Evolutionary conservation across 2,888 invertebrate species (phyloP).

Genomic region (Sussaba pulchella): DNA sequence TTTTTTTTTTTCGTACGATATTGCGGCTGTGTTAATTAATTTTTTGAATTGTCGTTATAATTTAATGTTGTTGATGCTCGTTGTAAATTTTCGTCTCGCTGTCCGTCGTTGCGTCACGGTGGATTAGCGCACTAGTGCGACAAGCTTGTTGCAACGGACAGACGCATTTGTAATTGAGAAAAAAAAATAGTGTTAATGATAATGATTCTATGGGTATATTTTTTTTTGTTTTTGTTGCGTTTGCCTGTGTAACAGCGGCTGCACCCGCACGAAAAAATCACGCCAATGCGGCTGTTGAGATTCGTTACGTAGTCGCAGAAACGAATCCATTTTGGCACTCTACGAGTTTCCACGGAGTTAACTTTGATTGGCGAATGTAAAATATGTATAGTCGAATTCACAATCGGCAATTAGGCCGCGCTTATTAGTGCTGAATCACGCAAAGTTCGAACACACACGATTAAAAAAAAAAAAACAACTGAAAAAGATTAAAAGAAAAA

Average conservation of each 20-base stretch:
- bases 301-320: conserved; percentile 35
- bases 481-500: conserved; percentile 22
- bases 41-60: conserved; percentile 35
- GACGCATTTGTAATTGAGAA: no score
- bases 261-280: conserved; percentile 41
- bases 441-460: conserved; percentile 11
- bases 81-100: conserved; percentile 36
- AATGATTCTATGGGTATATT: conserved; percentile 25
- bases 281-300: conserved; percentile 19
- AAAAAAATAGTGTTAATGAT: no score
- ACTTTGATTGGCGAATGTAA: conserved; percentile 44
- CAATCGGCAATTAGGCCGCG: conserved; percentile 64
- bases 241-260: conserved; percentile 57
- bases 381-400: conserved; percentile 35
- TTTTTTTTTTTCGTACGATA: no score
- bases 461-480: conserved; percentile 20
- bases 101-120: conserved; percentile 18
- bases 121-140: no score
- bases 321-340: conserved; percentile 25
- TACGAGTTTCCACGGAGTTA: conserved; percentile 35
- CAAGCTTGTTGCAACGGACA: no score
- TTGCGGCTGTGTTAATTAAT: conserved; percentile 31
- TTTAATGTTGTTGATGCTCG: conserved; percentile 32
- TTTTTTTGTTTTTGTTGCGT: conserved; percentile 44
- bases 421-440: conserved; percentile 57